Percentiles rank a stretch among this genome's conserved stretches.
These are phyloP conservation scores for Chanos chanos DNA, from an alignment of 2,797 vertebrate genomes.

Conservation along the genomic window DNA sequence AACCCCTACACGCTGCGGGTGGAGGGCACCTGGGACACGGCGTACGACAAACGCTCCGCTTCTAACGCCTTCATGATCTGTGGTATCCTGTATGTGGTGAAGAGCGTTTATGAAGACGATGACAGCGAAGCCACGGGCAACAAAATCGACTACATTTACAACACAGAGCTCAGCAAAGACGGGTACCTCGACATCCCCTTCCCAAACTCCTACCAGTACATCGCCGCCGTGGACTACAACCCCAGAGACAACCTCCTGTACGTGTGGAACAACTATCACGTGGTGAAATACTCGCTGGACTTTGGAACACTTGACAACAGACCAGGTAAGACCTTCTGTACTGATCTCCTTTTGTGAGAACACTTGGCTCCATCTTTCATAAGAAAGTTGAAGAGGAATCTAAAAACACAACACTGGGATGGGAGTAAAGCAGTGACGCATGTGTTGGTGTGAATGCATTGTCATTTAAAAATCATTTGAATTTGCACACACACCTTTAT, in stretches of 20 bases:
- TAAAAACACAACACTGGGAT: no score
- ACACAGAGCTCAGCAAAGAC: slow-evolving; percentile 95
- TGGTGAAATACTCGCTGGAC: slow-evolving; percentile 96
- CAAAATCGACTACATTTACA: slow-evolving; percentile 99
- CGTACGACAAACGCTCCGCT: slow-evolving; percentile 95
- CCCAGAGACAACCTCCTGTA: slow-evolving; percentile 98
- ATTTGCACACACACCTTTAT: no score
- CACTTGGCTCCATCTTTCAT: no score
- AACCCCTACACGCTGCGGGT: slow-evolving; percentile 95
- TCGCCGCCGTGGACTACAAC: slow-evolving; percentile 99
- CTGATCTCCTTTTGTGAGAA: neutral
- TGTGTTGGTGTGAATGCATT: no score
- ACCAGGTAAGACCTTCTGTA: slow-evolving; percentile 75
- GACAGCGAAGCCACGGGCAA: slow-evolving; percentile 98
- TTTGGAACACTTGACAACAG: slow-evolving; percentile 91
- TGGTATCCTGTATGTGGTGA: slow-evolving; percentile 96
- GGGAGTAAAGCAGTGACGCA: no score
- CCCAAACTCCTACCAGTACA: slow-evolving; percentile 98
- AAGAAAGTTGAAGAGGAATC: no score
- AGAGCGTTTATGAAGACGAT: slow-evolving; percentile 96
- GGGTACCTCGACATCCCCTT: slow-evolving; percentile 93
- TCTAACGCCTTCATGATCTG: slow-evolving; percentile 99
- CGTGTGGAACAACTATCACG: slow-evolving; percentile 98
- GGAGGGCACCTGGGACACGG: slow-evolving; percentile 97
- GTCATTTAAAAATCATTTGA: no score